These are phyloP conservation scores for Porites divaricata DNA, from an alignment of 92 coral and sea anemone genomes.

Conservation along the genomic window DNA sequence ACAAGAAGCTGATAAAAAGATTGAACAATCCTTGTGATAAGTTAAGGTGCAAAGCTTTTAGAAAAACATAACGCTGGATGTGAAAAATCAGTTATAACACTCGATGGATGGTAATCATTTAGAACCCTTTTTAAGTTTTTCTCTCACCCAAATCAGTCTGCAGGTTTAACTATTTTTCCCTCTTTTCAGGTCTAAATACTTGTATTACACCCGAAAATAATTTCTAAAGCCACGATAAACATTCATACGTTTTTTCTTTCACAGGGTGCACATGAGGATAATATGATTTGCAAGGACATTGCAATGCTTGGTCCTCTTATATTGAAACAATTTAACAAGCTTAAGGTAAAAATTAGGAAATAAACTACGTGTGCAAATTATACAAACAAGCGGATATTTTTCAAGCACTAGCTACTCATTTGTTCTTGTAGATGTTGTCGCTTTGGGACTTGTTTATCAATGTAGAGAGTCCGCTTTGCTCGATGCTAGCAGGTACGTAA, in stretches of 20 bases:
- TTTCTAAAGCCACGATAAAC: not conserved
- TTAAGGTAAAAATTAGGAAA: constrained; percentile 50
- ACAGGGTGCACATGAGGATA: constrained; percentile 47
- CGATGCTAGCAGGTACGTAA: constrained; percentile 84
- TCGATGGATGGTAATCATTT: no score
- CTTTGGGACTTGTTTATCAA: constrained; percentile 85
- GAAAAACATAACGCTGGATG: no score
- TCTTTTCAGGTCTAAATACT: no score
- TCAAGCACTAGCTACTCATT: not conserved
- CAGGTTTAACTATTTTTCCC: no score
- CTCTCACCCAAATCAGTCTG: no score
- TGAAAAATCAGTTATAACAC: no score
- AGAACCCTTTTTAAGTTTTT: no score
- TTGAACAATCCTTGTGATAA: no score
- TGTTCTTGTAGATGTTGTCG: constrained; percentile 54
- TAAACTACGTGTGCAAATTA: not conserved
- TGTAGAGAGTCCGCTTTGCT: constrained; percentile 84
- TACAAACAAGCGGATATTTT: not conserved
- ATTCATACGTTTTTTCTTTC: not conserved
- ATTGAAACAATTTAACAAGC: constrained; percentile 52
- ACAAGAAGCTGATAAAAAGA: not conserved
- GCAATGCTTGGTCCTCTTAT: constrained; percentile 75
- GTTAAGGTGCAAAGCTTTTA: no score
- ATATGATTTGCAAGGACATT: constrained; percentile 62
- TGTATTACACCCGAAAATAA: no score